Percentiles rank a stretch among this genome's conserved stretches.
These are phyloP conservation scores for Pedionomus torquatus DNA, from an alignment of 2,113 vertebrate species.

Conservation along the genomic window DNA sequence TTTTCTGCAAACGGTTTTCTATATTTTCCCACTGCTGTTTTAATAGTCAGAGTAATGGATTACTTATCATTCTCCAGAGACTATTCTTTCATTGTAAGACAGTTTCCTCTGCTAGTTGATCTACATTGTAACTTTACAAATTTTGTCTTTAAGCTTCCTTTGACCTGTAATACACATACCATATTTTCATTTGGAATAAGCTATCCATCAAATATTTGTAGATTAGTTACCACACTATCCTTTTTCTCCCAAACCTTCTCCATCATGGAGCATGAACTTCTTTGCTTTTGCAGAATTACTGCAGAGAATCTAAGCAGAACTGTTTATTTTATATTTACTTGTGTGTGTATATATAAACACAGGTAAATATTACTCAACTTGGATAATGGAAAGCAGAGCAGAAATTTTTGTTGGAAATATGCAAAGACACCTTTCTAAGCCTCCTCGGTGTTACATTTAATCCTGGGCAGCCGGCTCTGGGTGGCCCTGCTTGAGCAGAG, in stretches of 20 bases:
- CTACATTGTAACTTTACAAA: neutral
- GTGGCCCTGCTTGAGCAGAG: neutral
- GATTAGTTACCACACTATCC: neutral
- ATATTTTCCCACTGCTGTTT: neutral
- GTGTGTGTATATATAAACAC: neutral
- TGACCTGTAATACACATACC: neutral
- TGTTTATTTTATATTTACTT: neutral
- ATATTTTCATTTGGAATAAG: neutral
- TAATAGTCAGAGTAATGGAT: neutral
- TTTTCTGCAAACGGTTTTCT: neutral
- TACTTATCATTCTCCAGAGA: neutral
- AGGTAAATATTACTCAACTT: neutral
- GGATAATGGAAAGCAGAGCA: neutral
- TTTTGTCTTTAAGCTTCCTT: neutral
- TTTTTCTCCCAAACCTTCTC: neutral
- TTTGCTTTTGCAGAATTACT: neutral
- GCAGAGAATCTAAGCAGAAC: neutral
- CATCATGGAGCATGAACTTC: accelerated
- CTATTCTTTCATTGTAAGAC: neutral
- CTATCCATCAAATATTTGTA: neutral
- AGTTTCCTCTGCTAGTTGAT: neutral
- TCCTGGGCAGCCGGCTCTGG: neutral
- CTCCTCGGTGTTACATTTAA: neutral
- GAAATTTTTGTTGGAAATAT: neutral
- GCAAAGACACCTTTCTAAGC: neutral